Conservation (phyloP, 2,113 vertebrate genomes). For the Vombatus ursinus region DNA sequence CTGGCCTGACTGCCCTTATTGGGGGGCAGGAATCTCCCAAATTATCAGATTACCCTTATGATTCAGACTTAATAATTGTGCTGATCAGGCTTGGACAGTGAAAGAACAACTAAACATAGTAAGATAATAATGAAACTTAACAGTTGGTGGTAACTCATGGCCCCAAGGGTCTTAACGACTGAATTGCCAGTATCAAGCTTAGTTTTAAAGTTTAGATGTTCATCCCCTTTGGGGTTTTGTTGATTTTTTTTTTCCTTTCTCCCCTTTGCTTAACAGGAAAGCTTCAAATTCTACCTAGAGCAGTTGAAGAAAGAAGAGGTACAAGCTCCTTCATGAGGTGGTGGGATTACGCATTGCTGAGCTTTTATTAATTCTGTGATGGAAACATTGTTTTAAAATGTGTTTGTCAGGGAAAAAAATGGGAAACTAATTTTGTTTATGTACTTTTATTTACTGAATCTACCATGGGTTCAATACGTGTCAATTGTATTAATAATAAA, state of each 20-base stretch:
- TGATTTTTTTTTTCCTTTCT: slow-evolving; percentile 26
- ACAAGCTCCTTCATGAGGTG: slow-evolving; percentile 58
- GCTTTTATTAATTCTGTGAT: slow-evolving; percentile 65
- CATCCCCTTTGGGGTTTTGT: not conserved
- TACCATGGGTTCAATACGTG: not conserved
- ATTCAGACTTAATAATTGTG: not conserved
- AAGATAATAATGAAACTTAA: not conserved
- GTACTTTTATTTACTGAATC: slow-evolving; percentile 34
- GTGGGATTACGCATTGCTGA: slow-evolving; percentile 53
- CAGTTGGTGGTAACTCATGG: not conserved
- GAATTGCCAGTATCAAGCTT: not conserved
- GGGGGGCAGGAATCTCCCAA: not conserved
- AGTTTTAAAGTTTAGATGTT: not conserved
- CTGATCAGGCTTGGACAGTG: not conserved
- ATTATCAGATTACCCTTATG: not conserved
- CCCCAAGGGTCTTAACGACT: not conserved
- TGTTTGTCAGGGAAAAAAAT: slow-evolving; percentile 62
- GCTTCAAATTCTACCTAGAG: slow-evolving; percentile 88
- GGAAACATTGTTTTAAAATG: slow-evolving; percentile 65
- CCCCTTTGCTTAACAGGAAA: slow-evolving; percentile 84
- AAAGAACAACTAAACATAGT: not conserved
- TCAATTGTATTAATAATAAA: not conserved
- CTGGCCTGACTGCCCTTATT: not conserved
- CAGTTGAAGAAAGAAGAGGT: slow-evolving; percentile 80
- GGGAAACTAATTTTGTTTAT: slow-evolving; percentile 47